Conservation (phyloP, 2,113 vertebrate species). For the Lepus timidus region DNA sequence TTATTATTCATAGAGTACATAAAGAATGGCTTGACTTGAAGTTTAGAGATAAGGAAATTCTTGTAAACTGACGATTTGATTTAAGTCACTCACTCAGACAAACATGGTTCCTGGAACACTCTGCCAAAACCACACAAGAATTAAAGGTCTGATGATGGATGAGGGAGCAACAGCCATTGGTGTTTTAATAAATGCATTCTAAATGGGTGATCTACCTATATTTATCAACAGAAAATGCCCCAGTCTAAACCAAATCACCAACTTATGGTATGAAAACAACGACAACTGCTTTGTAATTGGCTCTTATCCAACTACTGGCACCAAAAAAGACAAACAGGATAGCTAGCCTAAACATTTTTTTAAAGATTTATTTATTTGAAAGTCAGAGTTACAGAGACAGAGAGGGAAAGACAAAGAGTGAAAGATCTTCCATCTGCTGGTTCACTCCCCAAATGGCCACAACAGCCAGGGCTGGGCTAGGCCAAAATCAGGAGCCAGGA, state of each 20-base stretch:
- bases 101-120: constrained; percentile 68
- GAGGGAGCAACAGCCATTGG: constrained; percentile 87
- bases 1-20: constrained; percentile 42
- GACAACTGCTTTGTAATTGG: constrained; percentile 82
- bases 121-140: constrained; percentile 84
- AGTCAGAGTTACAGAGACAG: too few species aligned
- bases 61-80: constrained; percentile 71
- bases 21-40: constrained; percentile 64
- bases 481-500: too few species aligned
- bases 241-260: constrained; percentile 85
- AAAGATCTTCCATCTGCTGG: too few species aligned
- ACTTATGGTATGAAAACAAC: constrained; percentile 79
- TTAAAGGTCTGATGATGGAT: constrained; percentile 88
- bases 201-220: constrained; percentile 86
- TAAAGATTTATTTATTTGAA: too few species aligned
- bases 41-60: constrained; percentile 57
- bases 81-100: constrained; percentile 75
- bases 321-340: not conserved
- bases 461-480: too few species aligned
- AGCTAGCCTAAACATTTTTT: not conserved
- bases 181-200: constrained; percentile 90
- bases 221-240: constrained; percentile 88
- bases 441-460: too few species aligned
- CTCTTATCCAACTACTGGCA: constrained; percentile 42
- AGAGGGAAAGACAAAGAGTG: too few species aligned